Evolutionary conservation across 1,140 invertebrate species (phyloP).

Genomic region (Drosophila pectinifera): DNA sequence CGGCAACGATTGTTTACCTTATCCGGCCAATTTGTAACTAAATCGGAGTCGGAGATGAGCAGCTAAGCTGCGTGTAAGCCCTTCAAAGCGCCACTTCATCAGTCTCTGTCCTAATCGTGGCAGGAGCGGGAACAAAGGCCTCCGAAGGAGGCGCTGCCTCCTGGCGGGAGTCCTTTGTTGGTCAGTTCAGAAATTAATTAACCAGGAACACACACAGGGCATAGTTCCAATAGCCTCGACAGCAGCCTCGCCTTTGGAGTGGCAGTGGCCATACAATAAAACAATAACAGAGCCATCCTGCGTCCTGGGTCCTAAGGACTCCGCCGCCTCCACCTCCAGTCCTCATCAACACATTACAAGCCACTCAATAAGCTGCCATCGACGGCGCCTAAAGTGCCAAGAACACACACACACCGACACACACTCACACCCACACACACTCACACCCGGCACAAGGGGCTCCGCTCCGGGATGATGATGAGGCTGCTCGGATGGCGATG

Average conservation of each 20-base stretch:
- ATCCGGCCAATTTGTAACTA: conserved; percentile 76
- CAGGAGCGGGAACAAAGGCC: neutral
- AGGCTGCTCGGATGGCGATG: conserved; percentile 48
- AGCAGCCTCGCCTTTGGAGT: neutral
- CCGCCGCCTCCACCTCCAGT: conserved; percentile 10
- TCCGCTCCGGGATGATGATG: too few relatives aligned
- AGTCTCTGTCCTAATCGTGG: conserved; percentile 39
- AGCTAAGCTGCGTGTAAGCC: conserved; percentile 73
- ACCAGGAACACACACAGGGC: conserved; percentile 68
- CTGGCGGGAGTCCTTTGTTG: conserved; percentile 65
- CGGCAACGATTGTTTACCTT: conserved; percentile 52
- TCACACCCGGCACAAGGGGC: conserved; percentile 36
- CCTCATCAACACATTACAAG: conserved; percentile 78
- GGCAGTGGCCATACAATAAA: conserved; percentile 66
- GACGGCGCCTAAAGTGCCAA: conserved; percentile 79
- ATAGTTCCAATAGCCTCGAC: conserved; percentile 36
- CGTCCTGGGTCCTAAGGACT: conserved; percentile 10
- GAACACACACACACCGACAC: conserved; percentile 54
- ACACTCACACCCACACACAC: conserved; percentile 49
- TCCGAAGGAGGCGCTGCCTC: neutral
- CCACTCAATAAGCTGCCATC: conserved; percentile 80
- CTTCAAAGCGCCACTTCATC: conserved; percentile 71
- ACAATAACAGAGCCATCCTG: conserved; percentile 64
- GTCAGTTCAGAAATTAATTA: conserved; percentile 79
- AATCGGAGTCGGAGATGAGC: conserved; percentile 60